Evolutionary conservation across 2,113 vertebrate species (phyloP), one percentile per base, ranked within the genome.

Genomic region (Cochlearius cochlearius): DNA sequence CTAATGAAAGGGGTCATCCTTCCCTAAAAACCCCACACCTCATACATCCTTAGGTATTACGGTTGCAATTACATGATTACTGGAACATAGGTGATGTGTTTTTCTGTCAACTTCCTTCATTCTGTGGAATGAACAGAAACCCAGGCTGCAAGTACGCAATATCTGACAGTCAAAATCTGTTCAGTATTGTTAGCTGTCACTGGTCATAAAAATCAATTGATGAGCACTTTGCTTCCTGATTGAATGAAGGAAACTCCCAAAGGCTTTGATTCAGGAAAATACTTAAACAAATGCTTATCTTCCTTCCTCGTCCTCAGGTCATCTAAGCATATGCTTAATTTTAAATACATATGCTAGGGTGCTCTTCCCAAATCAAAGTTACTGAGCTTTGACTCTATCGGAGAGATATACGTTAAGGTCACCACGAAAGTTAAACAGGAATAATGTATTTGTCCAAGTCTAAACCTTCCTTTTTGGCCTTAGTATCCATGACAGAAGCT

Each of bases 281-380:
- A 74, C 22, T 86, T 90, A 79, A 76, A 85, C 64, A 96, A 87
- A 95, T 77, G 32, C 21, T 58, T 39, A 73, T 79, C 49, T 80
- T 93, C 67, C 71, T 94, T 90, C 71, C 74, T n/a, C 83, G 53
- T 95, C 82, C 47, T 88, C 18, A 2, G 47, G 79, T 90, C 67
- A 80, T 73, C 62, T 32, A 86, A 53, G n/a, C 59, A 74, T 53
- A 58, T 67, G 10, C 29, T 62, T 76, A 32, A 53, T 89, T 85
- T 82, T 85, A 86, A 95, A 86, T 75, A 86, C 1, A 1, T n/a
- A 74, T 71, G 63, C 72, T 52, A 60, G 50, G 20, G 15, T 94
- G 66, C 56, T 88, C 34, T 82, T 92, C 83, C 60, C 86, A 92
- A 94, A 92, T 66, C 58, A 83, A 84, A 92, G 77, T 76, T 71